Conservation (phyloP, 2,888 invertebrate genomes). For the Oxystoma pomonae region DNA sequence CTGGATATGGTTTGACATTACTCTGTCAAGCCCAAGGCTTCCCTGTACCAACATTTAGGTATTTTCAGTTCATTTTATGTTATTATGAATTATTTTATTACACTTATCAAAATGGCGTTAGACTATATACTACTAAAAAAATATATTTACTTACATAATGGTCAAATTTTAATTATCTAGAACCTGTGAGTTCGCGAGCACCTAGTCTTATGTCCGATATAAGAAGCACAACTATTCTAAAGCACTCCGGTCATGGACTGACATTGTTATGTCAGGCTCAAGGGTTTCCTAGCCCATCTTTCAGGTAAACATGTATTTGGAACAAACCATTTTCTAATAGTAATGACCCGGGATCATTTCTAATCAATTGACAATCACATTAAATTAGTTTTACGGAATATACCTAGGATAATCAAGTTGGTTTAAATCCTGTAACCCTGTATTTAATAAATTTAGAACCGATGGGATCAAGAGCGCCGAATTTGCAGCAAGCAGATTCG, state of each 20-base stretch:
- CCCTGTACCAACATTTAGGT: slow-evolving; percentile 55
- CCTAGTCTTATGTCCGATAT: slow-evolving; percentile 46
- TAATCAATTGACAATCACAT: too few species aligned
- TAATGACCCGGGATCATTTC: too few species aligned
- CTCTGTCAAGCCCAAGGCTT: slow-evolving; percentile 76
- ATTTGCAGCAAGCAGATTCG: slow-evolving; percentile 43
- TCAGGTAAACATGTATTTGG: slow-evolving; percentile 42
- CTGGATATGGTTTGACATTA: slow-evolving; percentile 57
- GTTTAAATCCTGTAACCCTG: too few species aligned
- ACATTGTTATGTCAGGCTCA: slow-evolving; percentile 73
- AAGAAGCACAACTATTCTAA: slow-evolving; percentile 30
- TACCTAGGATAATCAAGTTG: too few species aligned
- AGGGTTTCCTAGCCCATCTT: slow-evolving; percentile 62
- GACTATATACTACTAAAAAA: too few species aligned
- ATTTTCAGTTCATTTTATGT: slow-evolving; percentile 15
- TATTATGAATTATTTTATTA: not conserved
- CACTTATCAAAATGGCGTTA: too few species aligned
- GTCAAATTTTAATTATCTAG: slow-evolving; percentile 38
- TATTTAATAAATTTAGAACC: slow-evolving; percentile 48
- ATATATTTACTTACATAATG: slow-evolving; percentile 5
- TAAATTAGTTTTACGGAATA: too few species aligned
- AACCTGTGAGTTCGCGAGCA: slow-evolving; percentile 47
- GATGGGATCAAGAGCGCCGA: slow-evolving; percentile 46
- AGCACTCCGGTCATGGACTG: slow-evolving; percentile 51
- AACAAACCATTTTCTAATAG: not conserved